A percentile compares a stretch with the other conserved stretches of the same genome.
Evolutionary conservation across 92 coral and sea anemone species (phyloP).

Genomic region (Porites evermanni): DNA sequence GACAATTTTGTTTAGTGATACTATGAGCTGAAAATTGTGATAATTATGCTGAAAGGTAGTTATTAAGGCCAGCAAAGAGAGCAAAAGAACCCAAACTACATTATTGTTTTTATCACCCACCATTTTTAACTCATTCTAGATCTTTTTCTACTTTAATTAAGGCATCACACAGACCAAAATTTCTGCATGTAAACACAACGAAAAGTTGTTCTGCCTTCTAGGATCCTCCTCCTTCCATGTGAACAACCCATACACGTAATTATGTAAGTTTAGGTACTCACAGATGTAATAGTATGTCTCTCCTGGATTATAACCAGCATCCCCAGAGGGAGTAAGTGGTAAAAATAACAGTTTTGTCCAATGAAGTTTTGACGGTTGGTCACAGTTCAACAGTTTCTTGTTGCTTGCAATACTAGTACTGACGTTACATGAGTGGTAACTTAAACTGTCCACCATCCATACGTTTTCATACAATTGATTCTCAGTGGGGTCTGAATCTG

Average conservation of each 20-base stretch:
- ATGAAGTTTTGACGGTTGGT: neutral
- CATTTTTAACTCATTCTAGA: no score
- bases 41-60: no score
- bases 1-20: no score
- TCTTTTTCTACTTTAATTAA: neutral
- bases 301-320: constrained; percentile 3
- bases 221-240: no score
- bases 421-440: constrained; percentile 23
- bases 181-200: no score
- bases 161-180: no score
- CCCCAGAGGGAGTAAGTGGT: neutral
- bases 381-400: constrained; percentile 10
- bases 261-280: neutral
- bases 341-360: constrained; percentile 15
- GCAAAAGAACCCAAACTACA: no score
- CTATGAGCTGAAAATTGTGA: no score
- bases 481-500: neutral
- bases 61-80: no score
- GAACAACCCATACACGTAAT: no score
- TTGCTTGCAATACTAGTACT: constrained; percentile 5
- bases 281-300: constrained; percentile 25
- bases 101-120: no score
- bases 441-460: constrained; percentile 35
- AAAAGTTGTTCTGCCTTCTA: no score
- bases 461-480: constrained; percentile 19